A percentile compares a stretch with the other conserved stretches of the same genome.
Conservation (phyloP, 2,113 vertebrate species). For the Dolichotis patagonum region DNA sequence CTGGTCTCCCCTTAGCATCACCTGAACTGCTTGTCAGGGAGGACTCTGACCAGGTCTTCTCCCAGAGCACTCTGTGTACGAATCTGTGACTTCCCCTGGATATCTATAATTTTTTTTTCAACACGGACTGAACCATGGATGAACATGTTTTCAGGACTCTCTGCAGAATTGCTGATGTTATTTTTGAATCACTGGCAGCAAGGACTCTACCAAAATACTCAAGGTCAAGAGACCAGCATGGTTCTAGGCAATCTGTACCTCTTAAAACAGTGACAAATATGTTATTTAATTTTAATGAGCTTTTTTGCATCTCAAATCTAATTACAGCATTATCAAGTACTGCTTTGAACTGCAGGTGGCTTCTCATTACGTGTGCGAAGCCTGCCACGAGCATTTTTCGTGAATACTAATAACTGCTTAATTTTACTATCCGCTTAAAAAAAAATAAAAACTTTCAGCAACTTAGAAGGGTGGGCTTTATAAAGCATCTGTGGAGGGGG, state of each 20-base stretch:
- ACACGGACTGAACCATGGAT: conserved; percentile 32
- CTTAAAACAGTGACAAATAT: conserved; percentile 92
- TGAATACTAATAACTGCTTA: conserved; percentile 88
- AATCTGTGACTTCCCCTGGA: conserved; percentile 26
- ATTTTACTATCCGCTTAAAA: conserved; percentile 72
- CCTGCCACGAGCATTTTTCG: conserved; percentile 87
- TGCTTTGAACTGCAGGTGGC: conserved; percentile 90
- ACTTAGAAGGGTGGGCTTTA: conserved; percentile 39
- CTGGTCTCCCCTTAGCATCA: accelerated
- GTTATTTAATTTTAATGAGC: conserved; percentile 92
- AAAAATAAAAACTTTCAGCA: conserved; percentile 58
- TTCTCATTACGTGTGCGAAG: conserved; percentile 86
- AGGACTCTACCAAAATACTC: conserved; percentile 83
- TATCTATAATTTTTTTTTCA: conserved; percentile 36
- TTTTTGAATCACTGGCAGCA: conserved; percentile 52
- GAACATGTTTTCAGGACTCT: conserved; percentile 26
- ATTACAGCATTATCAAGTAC: conserved; percentile 91
- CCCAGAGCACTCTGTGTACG: neutral
- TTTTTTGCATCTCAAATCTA: conserved; percentile 91
- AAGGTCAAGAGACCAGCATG: conserved; percentile 91
- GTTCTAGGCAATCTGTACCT: conserved; percentile 86
- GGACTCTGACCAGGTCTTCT: neutral
- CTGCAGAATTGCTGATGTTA: conserved; percentile 26
- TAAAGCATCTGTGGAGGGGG: conserved; percentile 56
- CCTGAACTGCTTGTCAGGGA: neutral